Percentiles rank a stretch among this genome's conserved stretches.
These are phyloP conservation scores for Drosophila tsacasi DNA, from an alignment of 1,140 invertebrate genomes.

Conservation along the genomic window DNA sequence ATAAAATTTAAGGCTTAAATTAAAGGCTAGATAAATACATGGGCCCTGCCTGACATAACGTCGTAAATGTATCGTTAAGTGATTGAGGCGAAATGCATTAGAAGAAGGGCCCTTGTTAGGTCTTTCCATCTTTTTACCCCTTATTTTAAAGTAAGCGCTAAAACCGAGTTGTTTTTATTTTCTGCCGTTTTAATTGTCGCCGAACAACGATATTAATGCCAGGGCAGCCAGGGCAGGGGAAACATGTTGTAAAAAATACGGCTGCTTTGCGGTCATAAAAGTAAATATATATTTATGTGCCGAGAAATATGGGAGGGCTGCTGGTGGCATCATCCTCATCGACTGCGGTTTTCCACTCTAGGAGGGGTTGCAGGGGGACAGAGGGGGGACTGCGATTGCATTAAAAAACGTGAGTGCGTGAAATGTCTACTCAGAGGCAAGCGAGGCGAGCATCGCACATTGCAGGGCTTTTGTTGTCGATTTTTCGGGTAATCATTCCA, in stretches of 20 bases:
- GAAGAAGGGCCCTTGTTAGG: constrained; percentile 5
- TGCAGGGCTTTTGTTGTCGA: constrained; percentile 31
- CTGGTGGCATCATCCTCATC: constrained; percentile 1
- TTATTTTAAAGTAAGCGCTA: neutral
- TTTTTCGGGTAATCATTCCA: constrained; percentile 44
- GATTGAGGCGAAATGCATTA: constrained; percentile 17
- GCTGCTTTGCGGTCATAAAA: constrained; percentile 53
- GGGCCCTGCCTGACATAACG: neutral
- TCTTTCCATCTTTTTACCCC: neutral
- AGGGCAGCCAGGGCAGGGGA: neutral
- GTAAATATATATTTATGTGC: constrained; percentile 36
- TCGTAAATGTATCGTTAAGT: constrained; percentile 21
- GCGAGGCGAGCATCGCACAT: constrained; percentile 26
- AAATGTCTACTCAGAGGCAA: constrained; percentile 50
- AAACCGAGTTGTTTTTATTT: constrained; percentile 4
- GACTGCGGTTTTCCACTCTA: constrained; percentile 39
- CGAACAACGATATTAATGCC: constrained; percentile 26
- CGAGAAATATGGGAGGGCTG: constrained; percentile 14
- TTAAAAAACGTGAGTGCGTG: constrained; percentile 83
- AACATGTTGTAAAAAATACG: constrained; percentile 13
- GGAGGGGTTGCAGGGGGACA: neutral
- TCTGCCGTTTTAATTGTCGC: constrained; percentile 60
- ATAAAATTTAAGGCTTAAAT: constrained; percentile 11
- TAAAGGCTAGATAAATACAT: neutral
- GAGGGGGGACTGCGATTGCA: constrained; percentile 54